Percentiles rank a stretch among this genome's conserved stretches.
Conservation (phyloP, 2,113 vertebrate genomes). For the Pterocles gutturalis region DNA sequence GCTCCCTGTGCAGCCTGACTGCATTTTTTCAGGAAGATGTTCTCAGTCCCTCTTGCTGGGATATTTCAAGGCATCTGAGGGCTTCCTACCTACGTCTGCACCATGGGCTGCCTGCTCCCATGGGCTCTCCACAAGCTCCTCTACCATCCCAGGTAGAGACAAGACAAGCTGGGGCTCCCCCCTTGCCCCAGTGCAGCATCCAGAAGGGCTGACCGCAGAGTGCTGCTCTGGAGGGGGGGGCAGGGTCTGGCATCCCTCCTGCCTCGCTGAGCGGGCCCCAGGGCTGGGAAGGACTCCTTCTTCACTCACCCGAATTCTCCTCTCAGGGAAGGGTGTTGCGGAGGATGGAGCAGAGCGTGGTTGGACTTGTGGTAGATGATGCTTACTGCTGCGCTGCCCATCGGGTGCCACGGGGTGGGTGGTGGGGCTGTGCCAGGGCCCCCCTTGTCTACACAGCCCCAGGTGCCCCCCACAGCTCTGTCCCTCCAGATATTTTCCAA, state of each 20-base stretch:
- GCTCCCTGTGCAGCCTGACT: neutral
- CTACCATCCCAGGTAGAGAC: rapidly evolving
- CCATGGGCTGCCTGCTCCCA: neutral
- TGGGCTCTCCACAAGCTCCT: neutral
- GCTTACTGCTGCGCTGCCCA: neutral
- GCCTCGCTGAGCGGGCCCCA: neutral
- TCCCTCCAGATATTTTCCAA: neutral
- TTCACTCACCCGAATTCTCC: neutral
- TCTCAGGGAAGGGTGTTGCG: neutral
- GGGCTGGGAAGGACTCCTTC: neutral
- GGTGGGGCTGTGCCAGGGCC: neutral
- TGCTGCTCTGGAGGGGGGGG: neutral
- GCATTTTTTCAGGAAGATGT: neutral
- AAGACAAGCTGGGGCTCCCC: rapidly evolving
- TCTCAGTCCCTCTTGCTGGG: neutral
- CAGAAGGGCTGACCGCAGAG: rapidly evolving
- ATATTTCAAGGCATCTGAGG: neutral
- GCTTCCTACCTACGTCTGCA: rapidly evolving
- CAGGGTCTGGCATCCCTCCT: neutral
- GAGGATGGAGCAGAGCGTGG: neutral
- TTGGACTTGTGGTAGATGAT: neutral
- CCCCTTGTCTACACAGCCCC: neutral
- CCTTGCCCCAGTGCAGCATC: neutral
- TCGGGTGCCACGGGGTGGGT: rapidly evolving
- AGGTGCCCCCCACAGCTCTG: neutral